These are phyloP conservation scores for Austrolebias charrua DNA, from an alignment of 2,797 vertebrate species.

Conservation along the genomic window DNA sequence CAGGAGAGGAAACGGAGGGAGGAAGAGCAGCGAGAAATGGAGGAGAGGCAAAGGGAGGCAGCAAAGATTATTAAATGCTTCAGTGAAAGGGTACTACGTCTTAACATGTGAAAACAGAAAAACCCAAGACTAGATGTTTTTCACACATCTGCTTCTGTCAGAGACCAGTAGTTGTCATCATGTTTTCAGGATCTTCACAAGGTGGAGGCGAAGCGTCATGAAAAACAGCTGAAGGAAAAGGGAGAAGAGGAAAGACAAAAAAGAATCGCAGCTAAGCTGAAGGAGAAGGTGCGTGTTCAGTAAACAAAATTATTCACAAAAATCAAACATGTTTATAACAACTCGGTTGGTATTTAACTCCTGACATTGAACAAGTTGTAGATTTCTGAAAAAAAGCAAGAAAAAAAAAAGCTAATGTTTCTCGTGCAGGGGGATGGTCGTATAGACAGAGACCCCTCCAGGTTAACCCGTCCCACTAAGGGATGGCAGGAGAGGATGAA, in stretches of 20 bases:
- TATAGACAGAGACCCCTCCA: slow-evolving; percentile 76
- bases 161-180: neutral
- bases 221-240: slow-evolving; percentile 79
- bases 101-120: neutral
- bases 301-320: neutral
- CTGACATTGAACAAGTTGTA: too few relatives aligned
- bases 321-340: too few relatives aligned
- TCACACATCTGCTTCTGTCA: neutral
- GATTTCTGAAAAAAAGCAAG: too few relatives aligned
- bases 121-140: neutral
- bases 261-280: slow-evolving; percentile 79
- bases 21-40: slow-evolving; percentile 75
- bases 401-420: neutral
- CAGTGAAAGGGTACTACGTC: slow-evolving; percentile 80
- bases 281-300: slow-evolving; percentile 80
- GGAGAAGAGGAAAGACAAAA: slow-evolving; percentile 80
- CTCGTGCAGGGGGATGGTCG: slow-evolving; percentile 77
- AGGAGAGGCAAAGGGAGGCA: slow-evolving; percentile 77
- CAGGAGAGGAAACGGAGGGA: slow-evolving; percentile 72
- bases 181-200: slow-evolving; percentile 83
- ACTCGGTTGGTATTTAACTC: too few relatives aligned
- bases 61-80: slow-evolving; percentile 79
- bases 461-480: slow-evolving; percentile 78
- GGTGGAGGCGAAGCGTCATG: slow-evolving; percentile 80
- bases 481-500: slow-evolving; percentile 82